These are phyloP conservation scores for Poliocrania exsul DNA, from an alignment of 2,797 vertebrate genomes.

Conservation along the genomic window DNA sequence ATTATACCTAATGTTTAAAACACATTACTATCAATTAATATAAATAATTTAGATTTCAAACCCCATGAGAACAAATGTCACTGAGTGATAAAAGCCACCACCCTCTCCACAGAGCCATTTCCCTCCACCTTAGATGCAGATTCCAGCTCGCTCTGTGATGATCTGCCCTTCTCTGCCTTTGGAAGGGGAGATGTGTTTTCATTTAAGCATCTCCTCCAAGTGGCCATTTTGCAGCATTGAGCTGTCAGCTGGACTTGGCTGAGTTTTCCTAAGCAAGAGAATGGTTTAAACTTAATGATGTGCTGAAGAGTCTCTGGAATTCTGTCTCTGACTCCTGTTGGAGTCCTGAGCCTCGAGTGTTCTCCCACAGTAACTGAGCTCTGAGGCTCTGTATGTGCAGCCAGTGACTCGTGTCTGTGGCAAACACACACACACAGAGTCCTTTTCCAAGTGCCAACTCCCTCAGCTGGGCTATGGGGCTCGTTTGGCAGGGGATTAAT, in stretches of 20 bases:
- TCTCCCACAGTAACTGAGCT: background rate
- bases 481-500: background rate
- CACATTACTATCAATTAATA: background rate
- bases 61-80: background rate
- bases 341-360: background rate
- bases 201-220: background rate
- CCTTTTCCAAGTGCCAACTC: background rate
- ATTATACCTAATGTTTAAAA: background rate
- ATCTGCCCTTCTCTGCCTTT: background rate
- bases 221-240: conserved; percentile 19
- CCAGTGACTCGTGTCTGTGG: background rate
- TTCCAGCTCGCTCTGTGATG: background rate
- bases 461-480: background rate
- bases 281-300: background rate
- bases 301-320: background rate
- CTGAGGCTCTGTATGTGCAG: background rate
- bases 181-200: background rate
- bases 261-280: background rate
- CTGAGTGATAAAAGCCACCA: background rate
- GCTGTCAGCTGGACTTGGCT: background rate
- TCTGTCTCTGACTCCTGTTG: background rate
- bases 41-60: background rate
- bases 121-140: background rate
- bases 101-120: background rate
- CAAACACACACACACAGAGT: background rate